phyloP scores from a whole-genome alignment of 2,888 invertebrate species.

The Pristionchus arcanus region DNA sequence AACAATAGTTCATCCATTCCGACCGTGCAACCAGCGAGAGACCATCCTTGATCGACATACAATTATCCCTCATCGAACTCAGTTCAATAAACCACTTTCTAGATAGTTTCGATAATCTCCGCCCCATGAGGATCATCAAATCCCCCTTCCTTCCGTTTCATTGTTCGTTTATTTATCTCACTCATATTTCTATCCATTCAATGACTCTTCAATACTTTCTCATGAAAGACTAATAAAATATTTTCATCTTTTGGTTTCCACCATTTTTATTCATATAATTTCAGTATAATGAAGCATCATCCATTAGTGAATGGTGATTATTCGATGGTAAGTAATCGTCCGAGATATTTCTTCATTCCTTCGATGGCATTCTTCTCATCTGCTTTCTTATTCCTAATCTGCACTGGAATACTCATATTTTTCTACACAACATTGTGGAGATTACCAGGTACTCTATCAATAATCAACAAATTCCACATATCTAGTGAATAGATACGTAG shows the following conservation, averaged over 20 bases:
- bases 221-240: background rate
- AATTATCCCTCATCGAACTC: background rate
- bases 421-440: background rate
- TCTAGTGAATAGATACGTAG: background rate
- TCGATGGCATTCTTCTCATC: background rate
- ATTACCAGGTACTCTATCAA: background rate
- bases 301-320: background rate
- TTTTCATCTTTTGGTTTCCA: background rate
- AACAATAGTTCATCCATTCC: background rate
- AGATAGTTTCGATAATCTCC: background rate
- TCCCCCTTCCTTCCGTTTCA: background rate
- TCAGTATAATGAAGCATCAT: background rate
- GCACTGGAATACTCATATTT: background rate
- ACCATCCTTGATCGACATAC: background rate
- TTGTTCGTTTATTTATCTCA: background rate
- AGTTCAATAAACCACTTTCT: conserved; percentile 10
- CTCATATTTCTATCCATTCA: background rate
- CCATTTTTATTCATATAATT: background rate
- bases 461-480: too few relatives aligned
- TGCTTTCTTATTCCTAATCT: background rate
- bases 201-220: background rate
- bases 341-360: background rate
- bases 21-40: background rate
- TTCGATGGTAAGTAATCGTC: background rate
- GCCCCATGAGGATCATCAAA: background rate